Evolutionary conservation across 2,888 invertebrate genomes (phyloP), one percentile per base, ranked within the genome.

Genomic region (Himalopsyche anomala): DNA sequence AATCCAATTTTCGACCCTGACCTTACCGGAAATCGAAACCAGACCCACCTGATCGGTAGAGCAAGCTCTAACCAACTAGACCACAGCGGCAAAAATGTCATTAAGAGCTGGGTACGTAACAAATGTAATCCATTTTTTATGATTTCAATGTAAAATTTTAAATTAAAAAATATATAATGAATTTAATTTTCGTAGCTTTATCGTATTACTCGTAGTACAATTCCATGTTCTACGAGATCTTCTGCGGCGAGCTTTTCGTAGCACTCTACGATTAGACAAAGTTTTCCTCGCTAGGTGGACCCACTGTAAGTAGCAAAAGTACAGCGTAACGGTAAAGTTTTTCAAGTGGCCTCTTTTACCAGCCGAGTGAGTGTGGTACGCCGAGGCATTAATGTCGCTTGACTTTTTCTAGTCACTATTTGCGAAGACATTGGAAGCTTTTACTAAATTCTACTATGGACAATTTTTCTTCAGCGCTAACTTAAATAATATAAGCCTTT

Each of bases 341-440:
- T 56, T 36, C 55, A 82, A 82, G 82, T 82, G 82, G 28, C 36
- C 45, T 38, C 55, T 82, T 82, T 55, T 36, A 55, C 36, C 82
- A 19, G 40, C 62, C 62, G 62, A 28, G 62, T 19, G 81, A 56
- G 54, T 82, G 82, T 55, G 82, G 82, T 56, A 55, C 82, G 28
- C 82, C 82, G 40, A n/a, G n/a, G 55, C 56, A 82, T 82, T 82
- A 82, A 28, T 17, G 82, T 55, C 82, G 56, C 55, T 82, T 54
- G 82, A 54, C 56, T 56, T 82, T 56, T 82, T 56, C 82, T 82
- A 28, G 15, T 56, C 42, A 38, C 40, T 80, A 80, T 80, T 80
- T 80, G 38, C 42, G 9, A 36, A 80, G 80, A 80, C 80, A 80
- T 9, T 42, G 80, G 40, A 40, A 38, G 80, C 80, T 80, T 80